Percentiles rank a stretch among this genome's conserved stretches.
These are phyloP conservation scores for Melitaea cinxia DNA, from an alignment of 1,140 invertebrate species.

Conservation along the genomic window DNA sequence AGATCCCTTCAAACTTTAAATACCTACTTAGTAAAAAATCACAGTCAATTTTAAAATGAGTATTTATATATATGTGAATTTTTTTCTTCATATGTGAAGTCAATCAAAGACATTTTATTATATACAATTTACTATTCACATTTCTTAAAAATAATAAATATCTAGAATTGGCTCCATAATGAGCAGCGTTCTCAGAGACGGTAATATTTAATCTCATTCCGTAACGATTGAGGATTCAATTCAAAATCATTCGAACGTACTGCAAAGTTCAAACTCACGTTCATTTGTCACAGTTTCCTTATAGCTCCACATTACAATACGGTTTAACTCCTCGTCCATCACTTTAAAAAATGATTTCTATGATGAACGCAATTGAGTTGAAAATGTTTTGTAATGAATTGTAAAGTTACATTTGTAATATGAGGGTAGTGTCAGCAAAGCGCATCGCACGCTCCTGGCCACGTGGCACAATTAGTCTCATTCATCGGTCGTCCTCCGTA, in stretches of 20 bases:
- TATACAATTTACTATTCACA: too few relatives aligned
- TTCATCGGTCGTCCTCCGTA: constrained; percentile 57
- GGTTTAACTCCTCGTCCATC: not conserved
- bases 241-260: constrained; percentile 62
- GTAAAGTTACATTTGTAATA: constrained; percentile 8
- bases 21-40: too few relatives aligned
- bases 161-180: constrained; percentile 27
- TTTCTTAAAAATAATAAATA: too few relatives aligned
- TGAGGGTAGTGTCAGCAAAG: constrained; percentile 42
- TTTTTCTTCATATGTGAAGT: too few relatives aligned
- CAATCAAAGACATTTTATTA: too few relatives aligned
- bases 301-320: constrained; percentile 18
- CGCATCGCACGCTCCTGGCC: constrained; percentile 53
- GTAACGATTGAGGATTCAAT: constrained; percentile 53
- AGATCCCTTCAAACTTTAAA: too few relatives aligned
- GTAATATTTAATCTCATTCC: constrained; percentile 59
- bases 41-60: too few relatives aligned
- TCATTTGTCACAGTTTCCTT: constrained; percentile 71
- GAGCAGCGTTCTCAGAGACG: constrained; percentile 28
- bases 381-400: constrained; percentile 9
- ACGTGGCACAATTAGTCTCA: constrained; percentile 72
- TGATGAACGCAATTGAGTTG: not conserved
- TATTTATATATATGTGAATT: too few relatives aligned
- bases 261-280: constrained; percentile 67
- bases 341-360: constrained; percentile 22